Evolutionary conservation across 2,888 invertebrate species (phyloP).

Genomic region (Euzophera pinguis): DNA sequence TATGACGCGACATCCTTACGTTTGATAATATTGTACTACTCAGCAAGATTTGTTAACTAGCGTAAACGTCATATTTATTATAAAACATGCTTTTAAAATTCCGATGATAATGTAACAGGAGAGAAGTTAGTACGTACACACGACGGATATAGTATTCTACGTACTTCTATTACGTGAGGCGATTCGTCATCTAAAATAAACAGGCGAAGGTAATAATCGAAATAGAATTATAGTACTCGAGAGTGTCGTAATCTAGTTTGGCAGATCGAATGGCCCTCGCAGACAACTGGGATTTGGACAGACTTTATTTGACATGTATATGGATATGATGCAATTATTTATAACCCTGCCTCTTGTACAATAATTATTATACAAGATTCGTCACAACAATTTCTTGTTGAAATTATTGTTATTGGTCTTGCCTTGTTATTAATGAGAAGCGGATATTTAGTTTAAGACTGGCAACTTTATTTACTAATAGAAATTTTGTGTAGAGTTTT

Average conservation of each 20-base stretch:
- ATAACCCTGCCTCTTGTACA: neutral
- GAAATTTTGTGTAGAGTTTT: too few species aligned
- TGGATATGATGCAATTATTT: neutral
- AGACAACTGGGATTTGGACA: slow-evolving; percentile 48
- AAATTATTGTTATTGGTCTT: too few species aligned
- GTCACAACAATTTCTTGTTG: neutral
- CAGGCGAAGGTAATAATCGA: slow-evolving; percentile 77
- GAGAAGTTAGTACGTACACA: slow-evolving; percentile 37
- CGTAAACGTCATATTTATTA: slow-evolving; percentile 16
- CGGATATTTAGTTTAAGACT: too few species aligned
- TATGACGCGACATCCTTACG: neutral
- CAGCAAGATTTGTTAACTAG: slow-evolving; percentile 7
- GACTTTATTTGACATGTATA: slow-evolving; percentile 28
- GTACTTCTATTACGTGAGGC: slow-evolving; percentile 37
- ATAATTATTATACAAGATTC: neutral
- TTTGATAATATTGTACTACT: neutral
- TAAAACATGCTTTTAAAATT: slow-evolving; percentile 74
- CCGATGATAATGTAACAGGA: slow-evolving; percentile 67
- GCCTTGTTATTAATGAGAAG: too few species aligned
- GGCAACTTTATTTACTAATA: too few species aligned
- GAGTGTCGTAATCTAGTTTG: slow-evolving; percentile 69
- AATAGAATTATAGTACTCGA: slow-evolving; percentile 71
- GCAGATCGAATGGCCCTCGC: slow-evolving; percentile 50
- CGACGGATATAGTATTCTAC: slow-evolving; percentile 34
- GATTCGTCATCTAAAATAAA: slow-evolving; percentile 77